Evolutionary conservation across 2,888 invertebrate genomes (phyloP), one percentile per base, ranked within the genome.

Genomic region (Acrobasis consociella): DNA sequence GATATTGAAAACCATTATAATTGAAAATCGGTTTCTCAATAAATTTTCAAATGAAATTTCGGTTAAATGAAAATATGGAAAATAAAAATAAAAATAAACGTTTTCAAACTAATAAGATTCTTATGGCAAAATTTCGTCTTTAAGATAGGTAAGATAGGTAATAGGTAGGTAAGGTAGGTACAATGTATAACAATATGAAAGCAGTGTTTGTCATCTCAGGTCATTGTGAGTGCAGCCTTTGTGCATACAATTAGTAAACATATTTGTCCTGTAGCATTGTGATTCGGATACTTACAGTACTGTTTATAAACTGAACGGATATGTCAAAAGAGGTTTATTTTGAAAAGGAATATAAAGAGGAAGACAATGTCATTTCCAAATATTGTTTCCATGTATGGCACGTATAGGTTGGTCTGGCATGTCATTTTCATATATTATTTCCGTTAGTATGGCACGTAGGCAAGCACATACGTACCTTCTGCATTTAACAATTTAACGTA

Each of bases 261-360:
- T 42, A 37, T 37, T 9, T 37, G 13, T 46, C 46, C 46, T 46
- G 46, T 46, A 46, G 46, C 46, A 46, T 46, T 37, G n/a, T 39
- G 16, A 55, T 55, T 55, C 16, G 55, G 16, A 39, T 55, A 39
- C 39, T n/a, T 55, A 37, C 16, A 39, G 16, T 55, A 17, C 39
- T 55, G 55, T 42, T 56, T 56, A 56, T 38, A 56, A 56, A 56
- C 55, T 38, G 22, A 56, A 56, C 55, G 22, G 42, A 55, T 55
- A 15, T n/a, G n/a, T 9, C 38, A 9, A 38, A 1, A 31, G 9
- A 55, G 9, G 16, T 16, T 56, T 51, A n/a, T 61, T 62, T 61
- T 61, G 55, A 55, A 39, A 39, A 9, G 7, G 15, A 8, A 17
- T 16, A 50, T 13, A n/a, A n/a, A n/a, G 37, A 37, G 8, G 37